Percentiles rank a stretch among this genome's conserved stretches.
Conservation (phyloP, 1,140 invertebrate species). For the Sarcophaga peregrina region DNA sequence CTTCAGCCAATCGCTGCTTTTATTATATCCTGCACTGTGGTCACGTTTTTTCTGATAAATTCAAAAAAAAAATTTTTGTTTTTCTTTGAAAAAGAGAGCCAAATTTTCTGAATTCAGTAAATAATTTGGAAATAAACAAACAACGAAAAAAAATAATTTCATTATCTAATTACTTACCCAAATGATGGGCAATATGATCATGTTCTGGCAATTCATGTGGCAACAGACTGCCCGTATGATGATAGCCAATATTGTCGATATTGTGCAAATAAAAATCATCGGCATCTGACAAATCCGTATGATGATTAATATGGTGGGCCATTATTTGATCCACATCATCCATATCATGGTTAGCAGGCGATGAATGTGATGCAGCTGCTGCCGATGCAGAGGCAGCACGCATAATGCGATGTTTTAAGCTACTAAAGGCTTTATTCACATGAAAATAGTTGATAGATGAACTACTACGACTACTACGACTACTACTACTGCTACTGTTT, state of each 20-base stretch:
- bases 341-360: constrained; percentile 17
- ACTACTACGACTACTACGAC: not conserved
- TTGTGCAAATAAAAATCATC: constrained; percentile 39
- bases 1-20: too few species aligned
- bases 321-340: constrained; percentile 31
- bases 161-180: constrained; percentile 51
- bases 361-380: not conserved
- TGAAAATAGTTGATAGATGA: not conserved
- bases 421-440: not conserved
- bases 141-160: constrained; percentile 1
- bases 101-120: too few species aligned
- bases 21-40: too few species aligned
- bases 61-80: too few species aligned
- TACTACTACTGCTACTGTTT: not conserved
- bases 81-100: too few species aligned
- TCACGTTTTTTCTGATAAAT: too few species aligned
- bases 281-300: not conserved
- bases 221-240: constrained; percentile 19
- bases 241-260: constrained; percentile 35
- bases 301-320: constrained; percentile 12
- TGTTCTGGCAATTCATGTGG: constrained; percentile 58
- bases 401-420: not conserved
- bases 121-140: too few species aligned
- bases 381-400: not conserved
- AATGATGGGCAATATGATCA: constrained; percentile 63